A percentile compares a stretch with the other conserved stretches of the same genome.
These are phyloP conservation scores for Anolis sagrei DNA, from an alignment of 2,113 vertebrate species.

Conservation along the genomic window DNA sequence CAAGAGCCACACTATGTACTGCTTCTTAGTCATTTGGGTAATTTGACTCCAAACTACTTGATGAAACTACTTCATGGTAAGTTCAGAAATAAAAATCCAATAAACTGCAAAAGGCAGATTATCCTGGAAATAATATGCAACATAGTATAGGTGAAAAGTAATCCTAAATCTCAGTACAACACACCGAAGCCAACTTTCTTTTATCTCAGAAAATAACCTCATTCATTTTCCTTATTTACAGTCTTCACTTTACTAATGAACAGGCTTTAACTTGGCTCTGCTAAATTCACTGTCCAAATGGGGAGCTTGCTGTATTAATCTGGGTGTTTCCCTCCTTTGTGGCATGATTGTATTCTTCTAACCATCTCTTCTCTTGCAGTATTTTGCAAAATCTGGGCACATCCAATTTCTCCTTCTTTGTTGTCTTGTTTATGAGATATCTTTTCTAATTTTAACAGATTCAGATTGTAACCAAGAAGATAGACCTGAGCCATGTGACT, in stretches of 20 bases:
- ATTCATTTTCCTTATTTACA: slow-evolving; percentile 48
- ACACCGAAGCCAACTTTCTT: slow-evolving; percentile 4
- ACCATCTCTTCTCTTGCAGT: slow-evolving; percentile 69
- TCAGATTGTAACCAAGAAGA: slow-evolving; percentile 95
- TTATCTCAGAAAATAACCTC: slow-evolving; percentile 49
- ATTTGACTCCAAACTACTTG: background rate
- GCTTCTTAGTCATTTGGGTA: background rate
- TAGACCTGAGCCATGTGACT: slow-evolving; percentile 92
- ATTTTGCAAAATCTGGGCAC: slow-evolving; percentile 44
- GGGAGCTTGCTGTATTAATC: slow-evolving; percentile 69
- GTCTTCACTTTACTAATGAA: slow-evolving; percentile 52
- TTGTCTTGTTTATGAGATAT: slow-evolving; percentile 32
- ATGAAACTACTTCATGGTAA: background rate
- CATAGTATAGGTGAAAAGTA: background rate
- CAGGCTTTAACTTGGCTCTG: slow-evolving; percentile 54
- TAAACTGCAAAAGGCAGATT: slow-evolving; percentile 17
- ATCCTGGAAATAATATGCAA: slow-evolving; percentile 33
- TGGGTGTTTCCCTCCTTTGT: slow-evolving; percentile 50
- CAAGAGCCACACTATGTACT: background rate
- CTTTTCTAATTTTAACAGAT: slow-evolving; percentile 75
- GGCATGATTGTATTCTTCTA: slow-evolving; percentile 66
- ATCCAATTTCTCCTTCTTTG: slow-evolving; percentile 25
- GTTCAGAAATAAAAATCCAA: background rate
- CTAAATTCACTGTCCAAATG: slow-evolving; percentile 42
- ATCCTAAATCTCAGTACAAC: slow-evolving; percentile 28